Evolutionary conservation across 1,140 invertebrate genomes (phyloP).

Genomic region (Samia ricini): DNA sequence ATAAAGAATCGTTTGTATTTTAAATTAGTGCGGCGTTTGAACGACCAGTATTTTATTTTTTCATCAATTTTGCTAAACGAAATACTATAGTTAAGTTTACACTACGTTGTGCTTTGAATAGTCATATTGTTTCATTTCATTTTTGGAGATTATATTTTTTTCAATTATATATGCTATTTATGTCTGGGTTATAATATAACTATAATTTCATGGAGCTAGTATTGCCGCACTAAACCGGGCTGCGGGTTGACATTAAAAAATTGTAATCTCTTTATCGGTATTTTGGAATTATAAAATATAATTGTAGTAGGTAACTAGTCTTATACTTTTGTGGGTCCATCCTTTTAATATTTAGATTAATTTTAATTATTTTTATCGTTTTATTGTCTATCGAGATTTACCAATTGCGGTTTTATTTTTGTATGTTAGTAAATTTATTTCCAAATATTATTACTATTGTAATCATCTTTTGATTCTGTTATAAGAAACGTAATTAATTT

Average conservation of each 20-base stretch:
- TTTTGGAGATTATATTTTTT: not conserved
- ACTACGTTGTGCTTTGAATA: not conserved
- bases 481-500: not conserved
- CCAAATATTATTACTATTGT: not conserved
- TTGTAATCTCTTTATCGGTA: constrained; percentile 12
- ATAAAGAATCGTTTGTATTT: not conserved
- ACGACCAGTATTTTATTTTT: too few species aligned
- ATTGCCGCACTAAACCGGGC: constrained; percentile 27
- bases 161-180: not conserved
- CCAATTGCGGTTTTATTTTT: not conserved
- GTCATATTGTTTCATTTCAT: not conserved
- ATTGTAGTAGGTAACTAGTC: constrained; percentile 52
- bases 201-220: not conserved
- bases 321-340: constrained; percentile 46
- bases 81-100: not conserved
- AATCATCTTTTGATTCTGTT: not conserved
- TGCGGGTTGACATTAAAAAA: constrained; percentile 48
- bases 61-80: too few species aligned
- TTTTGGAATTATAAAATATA: not conserved
- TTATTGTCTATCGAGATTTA: not conserved
- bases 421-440: not conserved
- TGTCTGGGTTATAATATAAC: not conserved
- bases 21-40: not conserved
- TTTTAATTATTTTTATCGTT: not conserved
- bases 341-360: constrained; percentile 31